Evolutionary conservation across 2,797 vertebrate genomes (phyloP).

Genomic region (Mallotus villosus): DNA sequence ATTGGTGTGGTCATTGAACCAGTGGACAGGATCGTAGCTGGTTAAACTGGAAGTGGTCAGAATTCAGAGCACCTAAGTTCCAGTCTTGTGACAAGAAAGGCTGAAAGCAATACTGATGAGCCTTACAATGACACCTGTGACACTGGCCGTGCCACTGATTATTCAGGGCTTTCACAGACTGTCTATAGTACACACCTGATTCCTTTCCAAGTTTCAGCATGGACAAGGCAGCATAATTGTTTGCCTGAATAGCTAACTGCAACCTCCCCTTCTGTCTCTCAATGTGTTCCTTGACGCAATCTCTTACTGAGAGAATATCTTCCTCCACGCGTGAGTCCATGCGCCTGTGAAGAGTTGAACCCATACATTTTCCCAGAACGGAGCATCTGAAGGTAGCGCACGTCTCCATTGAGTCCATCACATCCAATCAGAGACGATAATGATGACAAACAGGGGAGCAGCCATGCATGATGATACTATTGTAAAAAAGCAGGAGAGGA

Average conservation of each 20-base stretch:
- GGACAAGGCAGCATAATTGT: not conserved
- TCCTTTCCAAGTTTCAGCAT: not conserved
- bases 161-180: not conserved
- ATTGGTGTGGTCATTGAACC: too few species aligned
- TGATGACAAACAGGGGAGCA: slow-evolving; percentile 39
- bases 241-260: not conserved
- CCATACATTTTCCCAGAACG: too few species aligned
- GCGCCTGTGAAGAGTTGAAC: not conserved
- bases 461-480: slow-evolving; percentile 44
- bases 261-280: not conserved
- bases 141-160: not conserved
- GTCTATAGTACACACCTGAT: not conserved
- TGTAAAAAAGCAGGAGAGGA: slow-evolving; percentile 39
- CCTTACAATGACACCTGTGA: not conserved
- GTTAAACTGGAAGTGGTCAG: too few species aligned
- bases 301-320: not conserved
- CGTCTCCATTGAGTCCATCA: slow-evolving; percentile 17
- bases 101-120: not conserved
- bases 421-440: slow-evolving; percentile 17
- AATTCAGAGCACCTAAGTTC: not conserved
- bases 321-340: not conserved
- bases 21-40: too few species aligned
- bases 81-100: not conserved
- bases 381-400: not conserved
- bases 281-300: not conserved